Percentiles rank a stretch among this genome's conserved stretches.
These are phyloP conservation scores for Zaprionus gabonicus DNA, from an alignment of 1,140 invertebrate genomes.

Conservation along the genomic window DNA sequence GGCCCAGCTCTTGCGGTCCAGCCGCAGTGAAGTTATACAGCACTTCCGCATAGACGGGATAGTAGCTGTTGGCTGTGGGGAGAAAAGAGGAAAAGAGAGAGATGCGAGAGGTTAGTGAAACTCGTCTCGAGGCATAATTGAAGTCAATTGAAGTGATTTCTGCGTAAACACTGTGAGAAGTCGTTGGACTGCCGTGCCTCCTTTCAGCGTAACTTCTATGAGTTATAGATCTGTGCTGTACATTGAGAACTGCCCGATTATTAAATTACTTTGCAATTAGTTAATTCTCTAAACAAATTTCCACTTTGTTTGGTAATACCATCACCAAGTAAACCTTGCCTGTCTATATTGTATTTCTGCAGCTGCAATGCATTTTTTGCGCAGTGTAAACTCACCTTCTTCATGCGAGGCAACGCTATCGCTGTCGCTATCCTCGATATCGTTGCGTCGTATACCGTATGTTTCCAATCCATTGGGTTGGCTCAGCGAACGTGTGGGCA, in stretches of 20 bases:
- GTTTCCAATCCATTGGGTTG: conserved; percentile 89
- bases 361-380: not conserved
- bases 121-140: conserved; percentile 32
- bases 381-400: conserved; percentile 62
- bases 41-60: conserved; percentile 79
- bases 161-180: conserved; percentile 7
- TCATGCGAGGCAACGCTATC: conserved; percentile 80
- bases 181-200: not conserved
- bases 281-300: not conserved
- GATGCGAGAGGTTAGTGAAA: conserved; percentile 20
- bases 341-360: not conserved
- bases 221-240: no score
- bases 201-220: no score
- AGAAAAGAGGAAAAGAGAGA: not conserved
- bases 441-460: conserved; percentile 63
- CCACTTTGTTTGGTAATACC: not conserved
- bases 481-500: conserved; percentile 89
- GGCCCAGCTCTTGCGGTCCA: conserved; percentile 77
- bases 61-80: conserved; percentile 55
- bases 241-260: not conserved
- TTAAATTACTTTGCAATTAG: not conserved
- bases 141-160: conserved; percentile 27
- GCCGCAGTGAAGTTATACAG: conserved; percentile 81
- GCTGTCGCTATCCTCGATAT: conserved; percentile 78
- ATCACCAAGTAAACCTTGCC: not conserved